Evolutionary conservation across 1,140 invertebrate species (phyloP).

Genomic region (Dufourea novaeangliae): DNA sequence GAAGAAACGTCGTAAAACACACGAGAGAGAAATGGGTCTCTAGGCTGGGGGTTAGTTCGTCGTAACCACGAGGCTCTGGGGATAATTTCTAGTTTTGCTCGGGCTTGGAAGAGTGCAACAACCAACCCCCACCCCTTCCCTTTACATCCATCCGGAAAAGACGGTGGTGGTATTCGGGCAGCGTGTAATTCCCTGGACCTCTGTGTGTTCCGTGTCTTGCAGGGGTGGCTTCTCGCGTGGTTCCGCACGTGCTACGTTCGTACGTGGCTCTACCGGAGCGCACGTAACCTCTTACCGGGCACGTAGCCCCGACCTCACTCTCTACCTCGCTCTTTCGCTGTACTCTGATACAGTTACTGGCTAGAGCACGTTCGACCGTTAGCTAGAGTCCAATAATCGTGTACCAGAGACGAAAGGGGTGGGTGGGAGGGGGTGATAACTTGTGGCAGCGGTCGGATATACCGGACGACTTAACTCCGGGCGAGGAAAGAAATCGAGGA

Average conservation of each 20-base stretch:
- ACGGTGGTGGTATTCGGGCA: slow-evolving; percentile 15
- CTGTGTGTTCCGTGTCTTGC: slow-evolving; percentile 25
- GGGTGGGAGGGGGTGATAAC: no score
- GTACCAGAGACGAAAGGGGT: no score
- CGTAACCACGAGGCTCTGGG: slow-evolving; percentile 8
- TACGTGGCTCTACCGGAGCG: slow-evolving; percentile 43
- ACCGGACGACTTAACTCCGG: no score
- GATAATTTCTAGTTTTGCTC: slow-evolving; percentile 5
- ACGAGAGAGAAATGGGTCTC: no score
- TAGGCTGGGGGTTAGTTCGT: slow-evolving; percentile 35
- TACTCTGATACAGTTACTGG: slow-evolving; percentile 63
- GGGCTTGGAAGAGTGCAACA: neutral
- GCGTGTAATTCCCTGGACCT: slow-evolving; percentile 41
- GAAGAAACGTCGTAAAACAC: no score
- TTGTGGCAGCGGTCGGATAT: no score
- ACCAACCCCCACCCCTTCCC: no score
- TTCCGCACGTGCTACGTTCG: slow-evolving; percentile 40
- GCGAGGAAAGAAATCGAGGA: no score
- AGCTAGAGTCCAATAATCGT: slow-evolving; percentile 54
- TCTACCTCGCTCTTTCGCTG: no score
- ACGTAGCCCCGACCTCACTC: slow-evolving; percentile 48
- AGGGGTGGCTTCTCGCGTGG: slow-evolving; percentile 12
- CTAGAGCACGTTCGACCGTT: slow-evolving; percentile 63
- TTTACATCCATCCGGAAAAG: neutral
- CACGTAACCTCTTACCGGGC: slow-evolving; percentile 51